phyloP scores from a whole-genome alignment of 2,113 vertebrate genomes.

The Lepidothrix coronata region DNA sequence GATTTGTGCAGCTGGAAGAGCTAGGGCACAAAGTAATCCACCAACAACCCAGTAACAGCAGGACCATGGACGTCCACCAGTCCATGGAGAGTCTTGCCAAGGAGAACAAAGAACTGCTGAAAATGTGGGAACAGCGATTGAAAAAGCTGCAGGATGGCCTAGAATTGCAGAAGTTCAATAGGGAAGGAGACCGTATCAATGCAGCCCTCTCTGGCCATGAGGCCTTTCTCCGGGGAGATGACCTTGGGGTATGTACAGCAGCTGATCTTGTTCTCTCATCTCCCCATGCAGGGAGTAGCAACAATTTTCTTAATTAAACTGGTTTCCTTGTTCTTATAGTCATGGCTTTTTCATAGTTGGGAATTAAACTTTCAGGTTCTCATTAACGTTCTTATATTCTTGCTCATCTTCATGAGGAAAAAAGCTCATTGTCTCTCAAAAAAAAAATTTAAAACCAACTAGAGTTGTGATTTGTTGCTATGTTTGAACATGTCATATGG shows the following conservation, averaged over 20 bases:
- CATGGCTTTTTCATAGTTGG: not conserved
- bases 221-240: conserved; percentile 75
- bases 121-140: conserved; percentile 72
- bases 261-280: not conserved
- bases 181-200: conserved; percentile 79
- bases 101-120: conserved; percentile 70
- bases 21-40: conserved; percentile 46
- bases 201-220: conserved; percentile 80
- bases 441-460: not conserved
- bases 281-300: not conserved
- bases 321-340: not conserved
- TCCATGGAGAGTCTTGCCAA: conserved; percentile 65
- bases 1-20: conserved; percentile 62
- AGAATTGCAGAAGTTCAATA: conserved; percentile 80
- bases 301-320: not conserved
- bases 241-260: conserved; percentile 79
- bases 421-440: not conserved
- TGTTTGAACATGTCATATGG: not conserved
- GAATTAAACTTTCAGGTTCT: not conserved
- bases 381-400: not conserved
- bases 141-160: conserved; percentile 74
- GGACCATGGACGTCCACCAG: conserved; percentile 51
- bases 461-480: not conserved
- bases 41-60: not conserved
- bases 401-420: not conserved